Percentiles rank a stretch among this genome's conserved stretches.
phyloP scores from a whole-genome alignment of 2,888 invertebrate genomes.

The Latrodectus hesperus region DNA sequence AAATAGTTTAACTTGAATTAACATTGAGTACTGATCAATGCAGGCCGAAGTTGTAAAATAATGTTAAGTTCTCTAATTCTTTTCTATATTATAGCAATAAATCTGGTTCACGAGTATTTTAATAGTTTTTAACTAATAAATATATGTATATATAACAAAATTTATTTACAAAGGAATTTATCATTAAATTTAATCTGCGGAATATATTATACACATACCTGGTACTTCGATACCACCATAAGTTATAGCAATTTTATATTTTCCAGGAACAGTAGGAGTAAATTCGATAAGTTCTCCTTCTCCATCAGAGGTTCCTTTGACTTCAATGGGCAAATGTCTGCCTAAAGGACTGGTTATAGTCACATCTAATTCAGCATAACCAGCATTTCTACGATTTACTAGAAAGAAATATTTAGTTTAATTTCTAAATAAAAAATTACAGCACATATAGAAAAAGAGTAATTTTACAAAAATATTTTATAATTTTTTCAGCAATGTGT shows the following conservation, averaged over 20 bases:
- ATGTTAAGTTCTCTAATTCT: no score
- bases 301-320: slow-evolving; percentile 77
- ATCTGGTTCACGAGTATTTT: no score
- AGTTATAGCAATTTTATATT: slow-evolving; percentile 80
- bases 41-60: no score
- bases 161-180: no score
- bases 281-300: slow-evolving; percentile 84
- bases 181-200: no score
- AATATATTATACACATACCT: slow-evolving; percentile 73
- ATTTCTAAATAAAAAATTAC: not conserved
- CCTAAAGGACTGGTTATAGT: slow-evolving; percentile 91
- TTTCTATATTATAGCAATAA: no score
- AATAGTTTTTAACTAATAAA: no score
- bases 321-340: slow-evolving; percentile 86
- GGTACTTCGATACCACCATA: slow-evolving; percentile 79
- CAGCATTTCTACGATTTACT: slow-evolving; percentile 88
- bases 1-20: no score
- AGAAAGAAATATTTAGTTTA: slow-evolving; percentile 17
- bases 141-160: no score
- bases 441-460: slow-evolving; percentile 81
- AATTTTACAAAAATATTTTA: not conserved
- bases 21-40: no score
- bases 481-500: no score
- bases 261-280: slow-evolving; percentile 88
- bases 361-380: slow-evolving; percentile 89